Percentiles rank a stretch among this genome's conserved stretches.
These are phyloP conservation scores for Xanthostigma xanthostigma DNA, from an alignment of 2,888 invertebrate species.

Conservation along the genomic window DNA sequence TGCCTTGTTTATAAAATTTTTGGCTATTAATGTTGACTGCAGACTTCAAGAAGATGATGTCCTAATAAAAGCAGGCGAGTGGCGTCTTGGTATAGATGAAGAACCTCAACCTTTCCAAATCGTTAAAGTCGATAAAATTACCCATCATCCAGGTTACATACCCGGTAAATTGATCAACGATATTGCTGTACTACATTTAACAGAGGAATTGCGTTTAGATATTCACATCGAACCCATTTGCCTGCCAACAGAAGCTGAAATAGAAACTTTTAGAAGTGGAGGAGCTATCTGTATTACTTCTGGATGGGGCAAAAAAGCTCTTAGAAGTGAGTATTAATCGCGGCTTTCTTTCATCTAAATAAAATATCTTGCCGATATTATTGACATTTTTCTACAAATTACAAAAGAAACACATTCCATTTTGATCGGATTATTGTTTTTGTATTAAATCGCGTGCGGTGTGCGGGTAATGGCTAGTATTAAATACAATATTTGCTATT, in stretches of 20 bases:
- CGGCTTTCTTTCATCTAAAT: neutral
- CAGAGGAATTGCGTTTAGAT: constrained; percentile 45
- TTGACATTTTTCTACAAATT: neutral
- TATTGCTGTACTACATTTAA: constrained; percentile 52
- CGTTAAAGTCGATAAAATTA: constrained; percentile 50
- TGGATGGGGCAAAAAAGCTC: constrained; percentile 68
- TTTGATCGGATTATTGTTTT: no score
- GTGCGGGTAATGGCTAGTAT: no score
- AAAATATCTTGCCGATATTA: neutral
- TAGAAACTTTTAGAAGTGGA: constrained; percentile 32
- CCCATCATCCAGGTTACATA: constrained; percentile 54
- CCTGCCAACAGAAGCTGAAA: constrained; percentile 40
- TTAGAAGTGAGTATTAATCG: constrained; percentile 45
- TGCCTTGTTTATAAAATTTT: no score
- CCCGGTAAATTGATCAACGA: constrained; percentile 46
- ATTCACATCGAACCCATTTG: constrained; percentile 64
- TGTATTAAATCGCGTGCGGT: no score
- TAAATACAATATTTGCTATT: no score
- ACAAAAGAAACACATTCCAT: no score
- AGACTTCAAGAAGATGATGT: constrained; percentile 50
- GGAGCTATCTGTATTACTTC: constrained; percentile 52
- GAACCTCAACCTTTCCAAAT: constrained; percentile 70
- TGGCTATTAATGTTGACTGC: constrained; percentile 14
- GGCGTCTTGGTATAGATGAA: constrained; percentile 67
- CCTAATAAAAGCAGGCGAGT: constrained; percentile 67